phyloP scores from a whole-genome alignment of 2,888 invertebrate species.

The Andrena flavipes region DNA sequence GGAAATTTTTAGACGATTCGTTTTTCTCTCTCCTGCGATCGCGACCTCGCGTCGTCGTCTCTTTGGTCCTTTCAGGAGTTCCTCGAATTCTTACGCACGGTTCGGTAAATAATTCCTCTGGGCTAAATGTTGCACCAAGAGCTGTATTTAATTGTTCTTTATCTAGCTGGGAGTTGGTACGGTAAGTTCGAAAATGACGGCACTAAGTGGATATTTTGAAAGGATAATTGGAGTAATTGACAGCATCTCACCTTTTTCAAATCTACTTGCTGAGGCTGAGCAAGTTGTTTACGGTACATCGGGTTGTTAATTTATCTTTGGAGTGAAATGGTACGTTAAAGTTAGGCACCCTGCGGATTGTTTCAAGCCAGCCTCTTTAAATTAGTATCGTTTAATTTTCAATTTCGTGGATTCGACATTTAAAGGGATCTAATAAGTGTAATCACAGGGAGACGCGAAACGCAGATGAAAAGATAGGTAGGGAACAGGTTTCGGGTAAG shows the following conservation, averaged over 20 bases:
- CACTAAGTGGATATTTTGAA: too few relatives aligned
- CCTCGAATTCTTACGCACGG: background rate
- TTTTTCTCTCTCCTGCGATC: slow-evolving; percentile 3
- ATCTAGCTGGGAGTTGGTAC: too few relatives aligned
- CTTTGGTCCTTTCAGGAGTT: background rate
- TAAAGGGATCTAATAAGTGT: background rate
- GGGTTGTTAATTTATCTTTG: too few relatives aligned
- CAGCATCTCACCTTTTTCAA: too few relatives aligned
- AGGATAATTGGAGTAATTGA: too few relatives aligned
- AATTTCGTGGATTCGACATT: background rate
- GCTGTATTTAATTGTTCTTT: too few relatives aligned
- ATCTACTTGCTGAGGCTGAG: too few relatives aligned
- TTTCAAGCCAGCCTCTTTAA: background rate
- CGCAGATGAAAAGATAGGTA: background rate
- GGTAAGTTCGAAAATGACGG: too few relatives aligned
- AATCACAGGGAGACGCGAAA: slow-evolving; percentile 4
- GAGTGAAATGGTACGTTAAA: background rate
- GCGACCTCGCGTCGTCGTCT: background rate
- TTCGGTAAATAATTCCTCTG: background rate
- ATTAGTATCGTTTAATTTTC: background rate
- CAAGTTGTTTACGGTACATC: too few relatives aligned
- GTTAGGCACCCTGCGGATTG: background rate
- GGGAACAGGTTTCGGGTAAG: slow-evolving; percentile 66
- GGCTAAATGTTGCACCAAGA: background rate
- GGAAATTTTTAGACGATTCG: slow-evolving; percentile 47